Conservation (phyloP, 2,888 invertebrate species). For the Willowsia nigromaculata region DNA sequence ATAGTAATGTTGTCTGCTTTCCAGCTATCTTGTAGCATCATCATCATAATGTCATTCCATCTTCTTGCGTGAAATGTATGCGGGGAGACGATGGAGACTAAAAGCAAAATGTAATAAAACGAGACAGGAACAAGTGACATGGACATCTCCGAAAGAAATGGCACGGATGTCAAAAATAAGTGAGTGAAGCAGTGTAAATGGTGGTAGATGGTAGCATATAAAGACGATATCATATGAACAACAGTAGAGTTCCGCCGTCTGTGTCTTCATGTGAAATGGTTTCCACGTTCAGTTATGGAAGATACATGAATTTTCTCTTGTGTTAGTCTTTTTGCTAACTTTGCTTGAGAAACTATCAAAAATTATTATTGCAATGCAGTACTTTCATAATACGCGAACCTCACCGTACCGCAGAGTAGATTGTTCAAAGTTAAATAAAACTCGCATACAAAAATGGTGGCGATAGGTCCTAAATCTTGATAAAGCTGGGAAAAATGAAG, state of each 20-base stretch:
- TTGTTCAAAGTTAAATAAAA: neutral
- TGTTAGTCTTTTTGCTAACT: too few species aligned
- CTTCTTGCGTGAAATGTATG: neutral
- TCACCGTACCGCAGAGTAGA: neutral
- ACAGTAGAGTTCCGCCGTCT: neutral
- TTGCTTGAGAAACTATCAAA: too few species aligned
- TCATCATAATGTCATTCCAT: neutral
- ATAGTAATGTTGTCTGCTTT: neutral
- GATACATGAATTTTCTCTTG: too few species aligned
- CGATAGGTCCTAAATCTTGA: neutral
- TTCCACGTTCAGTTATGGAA: too few species aligned
- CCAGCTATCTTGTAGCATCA: neutral
- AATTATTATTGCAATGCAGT: neutral
- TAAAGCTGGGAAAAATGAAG: neutral
- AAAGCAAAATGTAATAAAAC: conserved; percentile 34
- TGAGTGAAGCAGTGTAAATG: neutral
- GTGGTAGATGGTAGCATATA: neutral
- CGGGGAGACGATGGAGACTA: neutral
- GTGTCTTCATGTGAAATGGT: too few species aligned
- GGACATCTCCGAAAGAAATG: neutral
- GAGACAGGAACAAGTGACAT: neutral
- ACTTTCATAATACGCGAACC: too few species aligned
- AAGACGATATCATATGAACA: neutral
- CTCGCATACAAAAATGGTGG: neutral
- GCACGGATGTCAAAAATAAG: neutral